Conservation (phyloP, 1,140 invertebrate genomes). For the Megalopta genalis region DNA sequence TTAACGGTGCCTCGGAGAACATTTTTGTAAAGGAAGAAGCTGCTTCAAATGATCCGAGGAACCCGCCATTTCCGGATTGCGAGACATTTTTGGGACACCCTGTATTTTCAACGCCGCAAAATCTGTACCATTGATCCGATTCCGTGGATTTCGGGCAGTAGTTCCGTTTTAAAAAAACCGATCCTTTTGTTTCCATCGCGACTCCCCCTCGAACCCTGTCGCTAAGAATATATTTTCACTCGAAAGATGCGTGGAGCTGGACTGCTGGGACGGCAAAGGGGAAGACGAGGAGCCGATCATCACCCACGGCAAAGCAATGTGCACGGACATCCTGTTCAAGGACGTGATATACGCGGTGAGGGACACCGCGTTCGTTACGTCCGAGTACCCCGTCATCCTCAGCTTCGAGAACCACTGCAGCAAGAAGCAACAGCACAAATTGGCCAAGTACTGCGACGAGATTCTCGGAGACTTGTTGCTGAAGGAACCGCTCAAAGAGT, state of each 20-base stretch:
- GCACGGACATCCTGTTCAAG: conserved; percentile 99
- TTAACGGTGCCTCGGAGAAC: too few species aligned
- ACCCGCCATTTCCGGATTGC: too few species aligned
- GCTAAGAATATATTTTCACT: not conserved
- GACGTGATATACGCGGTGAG: conserved; percentile 98
- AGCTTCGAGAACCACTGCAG: conserved; percentile 99
- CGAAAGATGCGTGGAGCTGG: conserved; percentile 96
- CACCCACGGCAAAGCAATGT: conserved; percentile 99
- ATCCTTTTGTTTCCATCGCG: not conserved
- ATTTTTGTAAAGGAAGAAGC: too few species aligned
- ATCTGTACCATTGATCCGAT: too few species aligned
- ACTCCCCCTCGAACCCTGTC: not conserved
- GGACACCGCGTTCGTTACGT: conserved; percentile 99
- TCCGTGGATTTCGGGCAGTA: too few species aligned
- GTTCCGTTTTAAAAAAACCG: not conserved
- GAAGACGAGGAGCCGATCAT: conserved; percentile 99
- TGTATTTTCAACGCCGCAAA: too few species aligned
- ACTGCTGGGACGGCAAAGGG: conserved; percentile 99
- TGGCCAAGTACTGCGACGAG: conserved; percentile 99
- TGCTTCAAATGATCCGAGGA: too few species aligned
- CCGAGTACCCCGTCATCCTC: conserved; percentile 97
- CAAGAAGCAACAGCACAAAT: conserved; percentile 97
- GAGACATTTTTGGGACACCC: too few species aligned
- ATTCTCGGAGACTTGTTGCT: conserved; percentile 95
- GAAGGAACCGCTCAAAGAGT: conserved; percentile 93